phyloP scores from a whole-genome alignment of 2,797 vertebrate genomes.

The Thripadectes ignobilis region DNA sequence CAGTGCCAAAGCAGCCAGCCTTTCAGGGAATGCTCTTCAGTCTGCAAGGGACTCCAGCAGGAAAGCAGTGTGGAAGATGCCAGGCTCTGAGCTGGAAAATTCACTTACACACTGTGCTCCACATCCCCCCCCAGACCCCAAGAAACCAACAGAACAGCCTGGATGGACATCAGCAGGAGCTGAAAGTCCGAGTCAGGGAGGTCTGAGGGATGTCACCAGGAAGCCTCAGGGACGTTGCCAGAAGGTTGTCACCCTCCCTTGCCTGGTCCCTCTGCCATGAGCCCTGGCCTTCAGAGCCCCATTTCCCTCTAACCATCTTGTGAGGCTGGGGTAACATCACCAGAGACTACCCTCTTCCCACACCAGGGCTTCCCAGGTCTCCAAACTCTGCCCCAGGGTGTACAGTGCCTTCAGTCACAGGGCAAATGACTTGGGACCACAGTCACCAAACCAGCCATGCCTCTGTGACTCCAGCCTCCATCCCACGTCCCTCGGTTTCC shows the following conservation, averaged over 20 bases:
- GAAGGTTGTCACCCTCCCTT: too few species aligned
- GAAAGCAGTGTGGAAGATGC: not conserved
- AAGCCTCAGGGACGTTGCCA: not conserved
- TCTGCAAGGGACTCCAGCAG: not conserved
- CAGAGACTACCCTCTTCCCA: not conserved
- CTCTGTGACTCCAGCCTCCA: not conserved
- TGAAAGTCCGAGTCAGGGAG: not conserved
- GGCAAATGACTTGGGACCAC: not conserved
- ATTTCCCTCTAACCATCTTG: rapidly evolving
- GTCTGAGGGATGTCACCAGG: not conserved
- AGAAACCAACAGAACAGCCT: not conserved
- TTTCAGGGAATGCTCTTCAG: not conserved
- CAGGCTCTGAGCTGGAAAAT: not conserved
- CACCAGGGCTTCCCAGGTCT: rapidly evolving
- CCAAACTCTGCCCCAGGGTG: not conserved
- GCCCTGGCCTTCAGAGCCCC: not conserved
- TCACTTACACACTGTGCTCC: not conserved
- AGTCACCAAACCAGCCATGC: not conserved
- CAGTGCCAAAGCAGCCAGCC: not conserved
- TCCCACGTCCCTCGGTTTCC: not conserved
- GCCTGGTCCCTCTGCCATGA: not conserved
- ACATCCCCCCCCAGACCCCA: not conserved
- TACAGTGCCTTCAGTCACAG: too few species aligned
- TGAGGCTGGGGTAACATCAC: too few species aligned
- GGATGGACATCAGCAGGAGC: not conserved